These are phyloP conservation scores for Cheilosia grossa DNA, from an alignment of 2,888 invertebrate genomes.

Conservation along the genomic window DNA sequence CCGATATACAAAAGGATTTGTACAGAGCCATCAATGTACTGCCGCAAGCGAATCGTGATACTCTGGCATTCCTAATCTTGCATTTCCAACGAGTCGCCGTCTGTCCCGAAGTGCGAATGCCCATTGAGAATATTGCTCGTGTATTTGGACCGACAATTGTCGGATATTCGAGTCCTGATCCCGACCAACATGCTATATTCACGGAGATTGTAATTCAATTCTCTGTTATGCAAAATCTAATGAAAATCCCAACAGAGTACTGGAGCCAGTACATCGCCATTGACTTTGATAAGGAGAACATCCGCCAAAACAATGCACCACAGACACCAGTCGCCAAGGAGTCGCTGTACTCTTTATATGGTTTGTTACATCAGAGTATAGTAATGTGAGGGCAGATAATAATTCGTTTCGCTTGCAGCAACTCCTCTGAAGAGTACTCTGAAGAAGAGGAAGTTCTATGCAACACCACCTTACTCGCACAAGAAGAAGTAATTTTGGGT, in stretches of 20 bases:
- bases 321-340: constrained; percentile 76
- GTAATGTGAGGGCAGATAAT: constrained; percentile 13
- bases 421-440: constrained; percentile 81
- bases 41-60: constrained; percentile 97
- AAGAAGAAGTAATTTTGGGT: constrained; percentile 76
- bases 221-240: constrained; percentile 88
- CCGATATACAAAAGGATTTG: constrained; percentile 84
- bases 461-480: constrained; percentile 79
- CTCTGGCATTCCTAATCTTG: constrained; percentile 94
- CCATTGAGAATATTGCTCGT: constrained; percentile 92
- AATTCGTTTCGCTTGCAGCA: constrained; percentile 76
- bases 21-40: constrained; percentile 91
- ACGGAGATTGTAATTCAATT: constrained; percentile 91
- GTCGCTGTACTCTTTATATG: constrained; percentile 79
- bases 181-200: constrained; percentile 89
- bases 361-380: constrained; percentile 74
- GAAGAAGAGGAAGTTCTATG: constrained; percentile 82
- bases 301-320: constrained; percentile 68
- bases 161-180: constrained; percentile 92
- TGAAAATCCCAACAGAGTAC: constrained; percentile 89
- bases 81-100: constrained; percentile 96
- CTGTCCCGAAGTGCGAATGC: constrained; percentile 95
- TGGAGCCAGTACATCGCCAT: constrained; percentile 85
- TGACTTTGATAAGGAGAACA: constrained; percentile 77
- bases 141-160: constrained; percentile 97